Conservation (phyloP, 2,113 vertebrate genomes). For the Tupaia tana region DNA sequence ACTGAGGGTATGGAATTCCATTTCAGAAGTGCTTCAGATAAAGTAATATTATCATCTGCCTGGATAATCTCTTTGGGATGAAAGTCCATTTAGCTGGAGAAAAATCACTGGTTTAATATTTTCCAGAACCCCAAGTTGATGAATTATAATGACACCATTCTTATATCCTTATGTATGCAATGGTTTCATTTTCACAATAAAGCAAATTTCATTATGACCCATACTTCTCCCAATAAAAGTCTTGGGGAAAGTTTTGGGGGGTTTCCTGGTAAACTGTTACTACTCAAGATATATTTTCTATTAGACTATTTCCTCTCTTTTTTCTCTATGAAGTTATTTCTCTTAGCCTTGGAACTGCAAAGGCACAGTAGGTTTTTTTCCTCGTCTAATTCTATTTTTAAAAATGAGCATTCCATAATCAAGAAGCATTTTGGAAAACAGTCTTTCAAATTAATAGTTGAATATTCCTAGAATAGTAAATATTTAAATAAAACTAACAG, state of each 20-base stretch:
- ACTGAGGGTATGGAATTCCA: background rate
- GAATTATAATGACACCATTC: background rate
- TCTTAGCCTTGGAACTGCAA: slow-evolving; percentile 36
- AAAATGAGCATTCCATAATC: slow-evolving; percentile 43
- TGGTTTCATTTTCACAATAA: slow-evolving; percentile 60
- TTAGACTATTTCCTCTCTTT: background rate
- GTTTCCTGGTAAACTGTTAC: slow-evolving; percentile 66
- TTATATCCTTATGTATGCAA: slow-evolving; percentile 11
- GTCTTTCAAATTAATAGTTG: slow-evolving; percentile 11
- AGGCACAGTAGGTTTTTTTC: background rate
- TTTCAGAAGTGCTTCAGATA: slow-evolving; percentile 41
- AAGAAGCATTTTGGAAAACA: background rate
- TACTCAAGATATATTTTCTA: slow-evolving; percentile 38
- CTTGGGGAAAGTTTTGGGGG: slow-evolving; percentile 65
- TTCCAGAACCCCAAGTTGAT: background rate
- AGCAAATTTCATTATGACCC: slow-evolving; percentile 64
- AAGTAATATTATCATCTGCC: background rate
- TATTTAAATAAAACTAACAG: slow-evolving; percentile 56
- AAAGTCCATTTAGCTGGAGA: slow-evolving; percentile 25
- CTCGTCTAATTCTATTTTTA: background rate
- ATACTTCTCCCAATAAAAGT: slow-evolving; percentile 60
- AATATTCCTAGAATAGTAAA: slow-evolving; percentile 33
- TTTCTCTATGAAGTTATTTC: slow-evolving; percentile 21
- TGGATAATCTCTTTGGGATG: slow-evolving; percentile 1
- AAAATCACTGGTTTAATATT: background rate